Evolutionary conservation across 2,113 vertebrate genomes (phyloP), one percentile per base, ranked within the genome.

Genomic region (Myxocyprinus asiaticus): DNA sequence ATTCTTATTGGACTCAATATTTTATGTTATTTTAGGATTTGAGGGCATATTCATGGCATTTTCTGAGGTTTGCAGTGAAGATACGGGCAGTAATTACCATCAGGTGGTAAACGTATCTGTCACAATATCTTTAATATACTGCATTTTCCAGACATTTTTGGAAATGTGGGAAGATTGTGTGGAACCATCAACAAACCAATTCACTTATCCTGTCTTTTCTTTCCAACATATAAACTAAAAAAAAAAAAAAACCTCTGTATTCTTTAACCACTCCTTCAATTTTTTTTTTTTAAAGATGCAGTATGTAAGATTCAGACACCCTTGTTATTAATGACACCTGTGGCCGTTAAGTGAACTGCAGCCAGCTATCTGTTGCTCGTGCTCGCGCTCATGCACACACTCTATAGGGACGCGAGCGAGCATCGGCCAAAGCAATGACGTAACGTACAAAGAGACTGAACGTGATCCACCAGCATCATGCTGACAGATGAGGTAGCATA

Each of bases 1-100:
- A 82, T 77, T 82, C 78, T 77, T 80, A 71, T 82, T 85, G 63
- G 73, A 59, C 58, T 73, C 22, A 80, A 43, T 9, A 61, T 74
- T 77, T 62, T 69, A 77, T 77, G 67, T 75, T 79, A 79, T 58
- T 59, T 82, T 80, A 53, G 63, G 22, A n/a, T n/a, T n/a, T n/a
- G n/a, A n/a, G n/a, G n/a, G n/a, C n/a, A n/a, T n/a, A n/a, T n/a
- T n/a, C n/a, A n/a, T 67, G 45, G 69, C 65, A 79, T 72, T 66
- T 66, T 71, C 12, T 14, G 45, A 47, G 67, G 53, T 71, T 70
- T 78, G 44, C 69, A 12, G 51, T 58, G 74, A 75, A 61, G 22
- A 48, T 78, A 55, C 59, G 55, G 59, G 74, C 72, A 11, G 63
- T 67, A 81, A 81, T 84, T 78, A 81, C 9, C 15, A 67, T 72